These are phyloP conservation scores for Agriopis marginaria DNA, from an alignment of 2,888 invertebrate genomes.

Conservation along the genomic window DNA sequence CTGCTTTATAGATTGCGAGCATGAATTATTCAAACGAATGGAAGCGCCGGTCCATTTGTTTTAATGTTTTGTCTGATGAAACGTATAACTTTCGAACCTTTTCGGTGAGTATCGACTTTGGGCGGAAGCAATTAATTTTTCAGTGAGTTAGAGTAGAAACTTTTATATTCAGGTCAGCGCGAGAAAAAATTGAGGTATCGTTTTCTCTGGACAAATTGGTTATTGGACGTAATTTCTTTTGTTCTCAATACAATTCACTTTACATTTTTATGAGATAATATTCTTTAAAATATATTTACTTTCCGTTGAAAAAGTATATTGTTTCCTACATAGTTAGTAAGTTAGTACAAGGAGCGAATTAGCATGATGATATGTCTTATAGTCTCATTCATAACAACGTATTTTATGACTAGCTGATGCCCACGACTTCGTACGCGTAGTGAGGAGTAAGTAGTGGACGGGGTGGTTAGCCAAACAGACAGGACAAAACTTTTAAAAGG, in stretches of 20 bases:
- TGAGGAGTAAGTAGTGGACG: too few species aligned
- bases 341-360: too few species aligned
- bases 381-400: too few species aligned
- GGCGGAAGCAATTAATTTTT: conserved; percentile 34
- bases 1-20: conserved; percentile 83
- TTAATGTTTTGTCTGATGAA: conserved; percentile 78
- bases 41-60: conserved; percentile 77
- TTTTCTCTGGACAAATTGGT: conserved; percentile 18
- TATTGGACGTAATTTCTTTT: conserved; percentile 11
- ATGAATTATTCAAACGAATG: conserved; percentile 84
- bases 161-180: conserved; percentile 7
- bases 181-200: conserved; percentile 12
- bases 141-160: conserved; percentile 23
- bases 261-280: background rate
- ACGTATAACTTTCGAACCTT: conserved; percentile 61
- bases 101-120: conserved; percentile 39
- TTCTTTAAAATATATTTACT: background rate
- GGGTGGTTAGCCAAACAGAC: too few species aligned
- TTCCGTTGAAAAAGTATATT: background rate
- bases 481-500: too few species aligned
- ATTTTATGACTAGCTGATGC: too few species aligned
- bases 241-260: conserved; percentile 2
- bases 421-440: too few species aligned
- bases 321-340: too few species aligned
- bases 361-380: too few species aligned